Evolutionary conservation across 2,797 vertebrate species (phyloP).

Genomic region (Labeo calbasu): DNA sequence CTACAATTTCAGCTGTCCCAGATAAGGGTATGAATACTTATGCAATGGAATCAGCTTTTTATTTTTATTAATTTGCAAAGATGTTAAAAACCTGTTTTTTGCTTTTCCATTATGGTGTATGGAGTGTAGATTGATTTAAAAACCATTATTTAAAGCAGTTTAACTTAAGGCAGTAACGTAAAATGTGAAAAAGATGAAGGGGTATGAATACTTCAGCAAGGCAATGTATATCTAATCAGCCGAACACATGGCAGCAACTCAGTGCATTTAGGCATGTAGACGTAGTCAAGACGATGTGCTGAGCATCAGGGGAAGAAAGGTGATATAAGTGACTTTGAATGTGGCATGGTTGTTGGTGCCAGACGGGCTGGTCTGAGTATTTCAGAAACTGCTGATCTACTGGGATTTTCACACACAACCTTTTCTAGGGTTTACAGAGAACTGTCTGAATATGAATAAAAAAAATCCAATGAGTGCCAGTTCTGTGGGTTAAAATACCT

Average conservation of each 20-base stretch:
- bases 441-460: neutral
- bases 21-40: too few species aligned
- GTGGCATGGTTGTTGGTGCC: neutral
- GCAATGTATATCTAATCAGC: neutral
- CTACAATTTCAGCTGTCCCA: too few species aligned
- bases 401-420: neutral
- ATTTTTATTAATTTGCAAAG: too few species aligned
- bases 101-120: too few species aligned
- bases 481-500: neutral
- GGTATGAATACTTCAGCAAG: too few species aligned
- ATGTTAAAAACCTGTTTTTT: too few species aligned
- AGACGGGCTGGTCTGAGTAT: neutral
- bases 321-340: neutral
- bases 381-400: neutral
- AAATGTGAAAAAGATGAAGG: too few species aligned
- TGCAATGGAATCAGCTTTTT: too few species aligned
- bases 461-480: neutral
- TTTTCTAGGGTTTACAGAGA: neutral
- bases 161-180: too few species aligned
- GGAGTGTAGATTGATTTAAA: too few species aligned
- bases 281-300: neutral
- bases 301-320: neutral
- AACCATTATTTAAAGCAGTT: too few species aligned
- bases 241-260: neutral
- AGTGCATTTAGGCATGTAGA: neutral